Conservation (phyloP, 2,113 vertebrate species). For the Crotalus helleri region DNA sequence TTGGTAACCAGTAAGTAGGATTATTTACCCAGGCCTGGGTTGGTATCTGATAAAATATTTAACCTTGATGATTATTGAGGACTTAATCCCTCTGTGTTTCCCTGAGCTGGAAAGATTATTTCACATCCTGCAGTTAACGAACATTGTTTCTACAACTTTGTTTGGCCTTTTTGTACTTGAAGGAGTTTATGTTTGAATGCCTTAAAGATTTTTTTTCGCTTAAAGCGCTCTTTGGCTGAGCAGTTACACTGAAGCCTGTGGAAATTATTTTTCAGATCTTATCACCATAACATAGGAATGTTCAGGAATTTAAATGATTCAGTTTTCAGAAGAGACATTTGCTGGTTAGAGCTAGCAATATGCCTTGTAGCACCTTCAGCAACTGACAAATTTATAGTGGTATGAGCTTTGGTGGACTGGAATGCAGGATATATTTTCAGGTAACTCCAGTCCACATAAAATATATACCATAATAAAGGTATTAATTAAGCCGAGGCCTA, state of each 20-base stretch:
- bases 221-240: neutral
- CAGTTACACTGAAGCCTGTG: neutral
- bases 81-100: neutral
- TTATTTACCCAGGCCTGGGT: neutral
- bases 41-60: neutral
- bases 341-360: neutral
- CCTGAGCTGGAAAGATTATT: neutral
- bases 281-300: neutral
- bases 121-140: neutral
- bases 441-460: neutral
- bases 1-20: slow-evolving; percentile 87
- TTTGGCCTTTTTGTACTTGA: neutral
- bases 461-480: neutral
- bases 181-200: neutral
- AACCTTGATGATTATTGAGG: neutral
- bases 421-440: neutral
- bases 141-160: neutral
- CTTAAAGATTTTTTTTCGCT: neutral
- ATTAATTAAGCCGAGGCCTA: neutral
- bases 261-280: neutral
- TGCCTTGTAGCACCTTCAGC: neutral
- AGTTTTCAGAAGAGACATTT: neutral
- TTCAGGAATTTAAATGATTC: neutral
- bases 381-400: neutral
- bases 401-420: neutral